A percentile compares a stretch with the other conserved stretches of the same genome.
These are phyloP conservation scores for Bergia sp. DNA, from an alignment of 92 coral and sea anemone species.

Conservation along the genomic window DNA sequence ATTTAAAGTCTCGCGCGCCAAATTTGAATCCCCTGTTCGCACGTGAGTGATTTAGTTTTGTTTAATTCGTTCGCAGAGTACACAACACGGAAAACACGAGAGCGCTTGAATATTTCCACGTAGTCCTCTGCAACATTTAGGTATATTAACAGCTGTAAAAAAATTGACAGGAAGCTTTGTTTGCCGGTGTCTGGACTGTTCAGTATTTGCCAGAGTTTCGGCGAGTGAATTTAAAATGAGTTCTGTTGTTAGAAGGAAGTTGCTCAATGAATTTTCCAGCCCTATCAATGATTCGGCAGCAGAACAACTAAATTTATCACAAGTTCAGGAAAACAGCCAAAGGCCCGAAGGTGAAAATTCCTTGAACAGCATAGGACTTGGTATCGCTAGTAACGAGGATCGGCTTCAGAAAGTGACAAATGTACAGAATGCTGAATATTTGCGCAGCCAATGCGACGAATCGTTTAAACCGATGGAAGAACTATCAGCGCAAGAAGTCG, in stretches of 20 bases:
- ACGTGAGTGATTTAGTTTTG: constrained; percentile 51
- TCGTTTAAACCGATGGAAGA: not conserved
- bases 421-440: constrained; percentile 13
- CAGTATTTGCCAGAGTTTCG: not conserved
- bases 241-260: constrained; percentile 20
- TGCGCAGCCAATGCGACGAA: constrained; percentile 11
- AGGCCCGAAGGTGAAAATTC: not conserved
- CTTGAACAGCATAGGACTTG: not conserved
- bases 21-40: constrained; percentile 58
- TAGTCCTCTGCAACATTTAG: not conserved
- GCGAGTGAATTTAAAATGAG: constrained; percentile 9
- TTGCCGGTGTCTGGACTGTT: not conserved
- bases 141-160: constrained; percentile 24
- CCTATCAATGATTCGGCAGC: not conserved
- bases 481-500: not conserved
- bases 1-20: constrained; percentile 62
- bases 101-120: constrained; percentile 40
- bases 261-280: constrained; percentile 22
- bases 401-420: constrained; percentile 16
- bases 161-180: not conserved
- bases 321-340: constrained; percentile 7
- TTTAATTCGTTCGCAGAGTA: constrained; percentile 30
- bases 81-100: constrained; percentile 24
- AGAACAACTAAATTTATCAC: not conserved
- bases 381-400: constrained; percentile 7